Evolutionary conservation across 2,888 invertebrate genomes (phyloP).

Genomic region (Rhagonycha fulva): DNA sequence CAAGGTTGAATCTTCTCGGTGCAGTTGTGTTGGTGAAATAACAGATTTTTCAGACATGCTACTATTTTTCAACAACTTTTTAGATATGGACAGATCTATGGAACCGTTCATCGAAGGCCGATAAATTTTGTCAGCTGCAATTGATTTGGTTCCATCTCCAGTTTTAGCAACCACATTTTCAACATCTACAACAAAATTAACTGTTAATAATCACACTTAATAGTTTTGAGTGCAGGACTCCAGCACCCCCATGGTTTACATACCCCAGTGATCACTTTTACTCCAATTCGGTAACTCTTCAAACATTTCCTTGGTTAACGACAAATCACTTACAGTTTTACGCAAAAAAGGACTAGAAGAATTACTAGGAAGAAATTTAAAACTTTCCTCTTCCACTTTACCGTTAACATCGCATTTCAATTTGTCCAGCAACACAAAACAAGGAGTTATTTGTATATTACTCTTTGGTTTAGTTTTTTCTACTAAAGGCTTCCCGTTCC

Average conservation of each 20-base stretch:
- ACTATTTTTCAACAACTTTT: too few species aligned
- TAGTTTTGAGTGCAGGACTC: too few species aligned
- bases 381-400: background rate
- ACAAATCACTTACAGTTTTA: background rate
- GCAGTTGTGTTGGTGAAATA: too few species aligned
- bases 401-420: background rate
- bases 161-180: too few species aligned
- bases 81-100: too few species aligned
- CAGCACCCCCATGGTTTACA: background rate
- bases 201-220: too few species aligned
- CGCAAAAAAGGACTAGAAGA: background rate
- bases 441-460: background rate
- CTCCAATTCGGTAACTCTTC: background rate
- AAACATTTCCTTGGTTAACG: background rate
- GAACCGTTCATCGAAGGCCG: too few species aligned
- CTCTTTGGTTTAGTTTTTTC: background rate
- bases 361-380: background rate
- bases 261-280: background rate
- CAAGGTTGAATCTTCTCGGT: too few species aligned
- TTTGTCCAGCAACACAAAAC: background rate
- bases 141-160: too few species aligned
- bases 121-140: too few species aligned
- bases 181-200: too few species aligned
- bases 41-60: too few species aligned
- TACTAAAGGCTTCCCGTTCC: background rate